Evolutionary conservation across 1,140 invertebrate species (phyloP).

Genomic region (Bombus ignitus): DNA sequence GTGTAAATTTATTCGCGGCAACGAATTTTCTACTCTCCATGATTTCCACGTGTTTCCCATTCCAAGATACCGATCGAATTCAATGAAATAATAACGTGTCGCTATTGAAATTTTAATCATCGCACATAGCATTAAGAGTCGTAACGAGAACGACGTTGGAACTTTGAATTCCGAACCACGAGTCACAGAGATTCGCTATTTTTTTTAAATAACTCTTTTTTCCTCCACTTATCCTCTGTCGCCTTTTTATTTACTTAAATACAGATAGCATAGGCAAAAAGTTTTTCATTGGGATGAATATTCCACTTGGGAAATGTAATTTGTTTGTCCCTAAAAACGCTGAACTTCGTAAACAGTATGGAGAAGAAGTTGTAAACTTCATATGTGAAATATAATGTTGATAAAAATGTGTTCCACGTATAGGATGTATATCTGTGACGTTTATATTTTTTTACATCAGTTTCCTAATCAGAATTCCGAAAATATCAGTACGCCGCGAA

Average conservation of each 20-base stretch:
- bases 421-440: neutral
- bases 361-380: neutral
- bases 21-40: constrained; percentile 38
- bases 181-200: too few species aligned
- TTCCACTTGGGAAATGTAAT: too few species aligned
- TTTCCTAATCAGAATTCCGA: constrained; percentile 8
- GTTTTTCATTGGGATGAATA: neutral
- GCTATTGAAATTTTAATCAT: neutral
- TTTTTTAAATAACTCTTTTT: too few species aligned
- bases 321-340: neutral
- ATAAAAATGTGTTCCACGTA: neutral
- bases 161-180: too few species aligned
- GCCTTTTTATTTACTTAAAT: too few species aligned
- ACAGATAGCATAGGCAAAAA: neutral
- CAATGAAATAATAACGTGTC: neutral
- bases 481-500: neutral
- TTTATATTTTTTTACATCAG: neutral
- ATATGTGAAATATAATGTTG: neutral
- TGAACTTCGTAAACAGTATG: neutral
- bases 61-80: neutral
- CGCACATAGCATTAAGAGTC: too few species aligned
- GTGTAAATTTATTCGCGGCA: constrained; percentile 50
- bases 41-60: neutral
- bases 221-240: too few species aligned
- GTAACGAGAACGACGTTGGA: too few species aligned